A percentile compares a stretch with the other conserved stretches of the same genome.
Conservation (phyloP, 2,113 vertebrate genomes). For the Myotis lucifugus region DNA sequence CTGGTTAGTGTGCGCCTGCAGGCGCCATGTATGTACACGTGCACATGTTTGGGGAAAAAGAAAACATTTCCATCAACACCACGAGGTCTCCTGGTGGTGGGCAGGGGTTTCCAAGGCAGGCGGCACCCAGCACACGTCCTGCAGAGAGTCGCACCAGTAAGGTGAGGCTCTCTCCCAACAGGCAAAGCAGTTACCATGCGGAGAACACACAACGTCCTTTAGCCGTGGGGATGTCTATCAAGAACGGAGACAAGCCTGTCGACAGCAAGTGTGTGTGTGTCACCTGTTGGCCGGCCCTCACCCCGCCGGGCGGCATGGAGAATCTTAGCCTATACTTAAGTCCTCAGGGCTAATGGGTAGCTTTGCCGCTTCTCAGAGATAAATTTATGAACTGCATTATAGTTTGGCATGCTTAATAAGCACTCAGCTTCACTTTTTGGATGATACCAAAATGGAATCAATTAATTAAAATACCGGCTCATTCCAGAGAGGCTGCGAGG, state of each 20-base stretch:
- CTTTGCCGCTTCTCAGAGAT: conserved; percentile 23
- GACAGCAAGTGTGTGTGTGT: fast-evolving
- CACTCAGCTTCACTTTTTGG: neutral
- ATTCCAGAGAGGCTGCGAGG: neutral
- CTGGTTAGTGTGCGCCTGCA: no score
- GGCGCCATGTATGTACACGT: neutral
- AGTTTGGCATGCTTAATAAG: neutral
- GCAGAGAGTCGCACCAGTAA: fast-evolving
- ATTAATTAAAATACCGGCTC: conserved; percentile 48
- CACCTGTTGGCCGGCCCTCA: fast-evolving
- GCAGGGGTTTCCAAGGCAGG: neutral
- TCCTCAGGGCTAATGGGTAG: neutral
- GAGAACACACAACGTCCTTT: fast-evolving
- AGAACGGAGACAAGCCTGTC: fast-evolving
- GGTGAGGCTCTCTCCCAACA: neutral
- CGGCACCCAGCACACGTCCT: fast-evolving
- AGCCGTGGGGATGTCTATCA: fast-evolving
- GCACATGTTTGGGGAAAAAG: neutral
- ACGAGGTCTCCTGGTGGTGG: neutral
- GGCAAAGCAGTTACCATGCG: fast-evolving
- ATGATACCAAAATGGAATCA: neutral
- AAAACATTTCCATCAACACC: neutral
- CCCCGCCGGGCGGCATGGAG: no score
- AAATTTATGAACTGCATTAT: neutral
- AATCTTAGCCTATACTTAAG: neutral